Conservation (phyloP, 2,888 invertebrate species). For the Acanthosoma haemorrhoidale region DNA sequence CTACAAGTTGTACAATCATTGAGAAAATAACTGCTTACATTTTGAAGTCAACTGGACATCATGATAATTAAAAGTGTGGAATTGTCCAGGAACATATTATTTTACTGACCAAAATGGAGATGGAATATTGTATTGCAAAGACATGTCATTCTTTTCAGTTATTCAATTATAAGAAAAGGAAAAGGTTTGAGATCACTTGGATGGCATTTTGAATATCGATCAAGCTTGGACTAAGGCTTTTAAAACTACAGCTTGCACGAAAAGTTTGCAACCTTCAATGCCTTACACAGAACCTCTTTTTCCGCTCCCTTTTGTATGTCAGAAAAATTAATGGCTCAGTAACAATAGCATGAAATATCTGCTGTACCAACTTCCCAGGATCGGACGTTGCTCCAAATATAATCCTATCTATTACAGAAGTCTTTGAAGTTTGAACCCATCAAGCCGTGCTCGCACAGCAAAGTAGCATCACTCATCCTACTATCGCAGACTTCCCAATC, state of each 20-base stretch:
- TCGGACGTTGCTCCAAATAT: constrained; percentile 64
- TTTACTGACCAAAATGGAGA: no score
- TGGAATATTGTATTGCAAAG: no score
- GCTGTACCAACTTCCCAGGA: constrained; percentile 83
- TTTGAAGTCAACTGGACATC: background rate
- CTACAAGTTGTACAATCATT: background rate
- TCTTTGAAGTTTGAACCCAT: constrained; percentile 55
- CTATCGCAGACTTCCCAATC: constrained; percentile 74
- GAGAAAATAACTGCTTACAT: background rate
- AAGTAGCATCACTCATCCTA: constrained; percentile 64
- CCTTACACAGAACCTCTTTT: constrained; percentile 60
- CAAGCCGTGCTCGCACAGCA: constrained; percentile 77
- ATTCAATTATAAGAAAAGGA: constrained; percentile 57
- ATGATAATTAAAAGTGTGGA: constrained; percentile 6
- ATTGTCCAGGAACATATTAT: constrained; percentile 22
- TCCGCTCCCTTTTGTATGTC: constrained; percentile 60
- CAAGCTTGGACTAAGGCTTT: constrained; percentile 86
- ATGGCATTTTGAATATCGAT: constrained; percentile 75
- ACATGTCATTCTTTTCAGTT: constrained; percentile 70
- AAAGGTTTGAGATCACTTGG: constrained; percentile 84
- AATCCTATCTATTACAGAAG: constrained; percentile 58
- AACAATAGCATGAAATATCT: constrained; percentile 83
- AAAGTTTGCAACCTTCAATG: constrained; percentile 72
- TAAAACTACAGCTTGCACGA: constrained; percentile 75
- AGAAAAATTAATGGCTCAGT: constrained; percentile 76